Conservation (phyloP, 2,888 invertebrate species). For the Tinea semifulvella region DNA sequence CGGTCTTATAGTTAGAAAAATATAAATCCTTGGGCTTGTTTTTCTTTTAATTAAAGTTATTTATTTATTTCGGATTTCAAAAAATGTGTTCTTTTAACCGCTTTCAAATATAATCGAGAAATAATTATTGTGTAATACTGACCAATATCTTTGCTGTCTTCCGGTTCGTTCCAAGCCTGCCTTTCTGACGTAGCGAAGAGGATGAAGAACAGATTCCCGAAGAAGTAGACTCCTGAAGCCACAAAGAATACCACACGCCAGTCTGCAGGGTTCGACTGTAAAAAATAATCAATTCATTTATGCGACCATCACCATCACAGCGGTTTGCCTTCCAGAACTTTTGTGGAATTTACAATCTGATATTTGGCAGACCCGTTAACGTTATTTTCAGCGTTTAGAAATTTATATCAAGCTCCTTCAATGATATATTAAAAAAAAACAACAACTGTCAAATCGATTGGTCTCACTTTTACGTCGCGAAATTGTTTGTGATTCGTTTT, state of each 20-base stretch:
- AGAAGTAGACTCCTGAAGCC: slow-evolving; percentile 67
- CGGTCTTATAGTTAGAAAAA: too few relatives aligned
- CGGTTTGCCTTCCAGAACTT: background rate
- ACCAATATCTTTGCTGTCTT: background rate
- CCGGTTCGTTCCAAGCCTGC: slow-evolving; percentile 72
- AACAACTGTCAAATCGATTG: too few relatives aligned
- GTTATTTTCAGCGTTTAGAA: background rate
- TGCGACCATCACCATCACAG: background rate
- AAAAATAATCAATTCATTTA: slow-evolving; percentile 9
- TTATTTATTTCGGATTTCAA: too few relatives aligned
- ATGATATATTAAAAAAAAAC: too few relatives aligned
- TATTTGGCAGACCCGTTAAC: background rate
- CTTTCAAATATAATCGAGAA: too few relatives aligned
- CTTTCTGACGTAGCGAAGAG: slow-evolving; percentile 69
- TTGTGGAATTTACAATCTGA: background rate
- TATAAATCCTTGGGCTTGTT: too few relatives aligned
- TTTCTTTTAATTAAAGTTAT: slow-evolving; percentile 55
- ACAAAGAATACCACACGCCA: slow-evolving; percentile 76
- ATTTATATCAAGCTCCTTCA: too few relatives aligned
- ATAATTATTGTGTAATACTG: too few relatives aligned
- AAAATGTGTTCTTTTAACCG: too few relatives aligned
- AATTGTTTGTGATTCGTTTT: too few relatives aligned
- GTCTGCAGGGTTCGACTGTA: slow-evolving; percentile 62
- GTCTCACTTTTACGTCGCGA: too few relatives aligned
- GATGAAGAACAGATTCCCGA: slow-evolving; percentile 68